phyloP scores from a whole-genome alignment of 2,797 vertebrate genomes.

The Takifugu rubripes region DNA sequence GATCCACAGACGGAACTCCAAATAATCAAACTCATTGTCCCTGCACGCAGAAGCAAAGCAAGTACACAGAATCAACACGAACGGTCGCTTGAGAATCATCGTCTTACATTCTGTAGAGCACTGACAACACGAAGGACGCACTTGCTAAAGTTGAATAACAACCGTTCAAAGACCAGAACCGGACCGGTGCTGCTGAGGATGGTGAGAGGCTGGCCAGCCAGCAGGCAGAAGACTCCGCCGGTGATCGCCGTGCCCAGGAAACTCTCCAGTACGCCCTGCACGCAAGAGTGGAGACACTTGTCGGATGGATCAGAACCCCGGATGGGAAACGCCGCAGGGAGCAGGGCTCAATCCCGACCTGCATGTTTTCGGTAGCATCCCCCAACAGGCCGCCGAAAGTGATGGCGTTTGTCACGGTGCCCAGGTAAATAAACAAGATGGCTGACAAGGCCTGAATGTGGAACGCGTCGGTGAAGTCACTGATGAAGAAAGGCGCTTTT shows the following conservation, averaged over 20 bases:
- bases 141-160: constrained; percentile 98
- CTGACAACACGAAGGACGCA: constrained; percentile 48
- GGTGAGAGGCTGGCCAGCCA: constrained; percentile 92
- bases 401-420: constrained; percentile 97
- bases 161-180: constrained; percentile 93
- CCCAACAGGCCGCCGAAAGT: constrained; percentile 96
- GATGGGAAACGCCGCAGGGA: not conserved
- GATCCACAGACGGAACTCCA: constrained; percentile 98
- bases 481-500: constrained; percentile 91
- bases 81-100: too few relatives aligned
- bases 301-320: not conserved
- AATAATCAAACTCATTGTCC: constrained; percentile 89
- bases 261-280: constrained; percentile 92
- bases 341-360: constrained; percentile 74
- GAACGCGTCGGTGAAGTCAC: constrained; percentile 92
- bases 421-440: constrained; percentile 96
- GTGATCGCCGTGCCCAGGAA: constrained; percentile 92
- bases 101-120: too few relatives aligned
- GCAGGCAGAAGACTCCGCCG: constrained; percentile 89
- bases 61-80: not conserved
- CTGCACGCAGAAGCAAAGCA: constrained; percentile 57
- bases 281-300: not conserved
- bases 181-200: constrained; percentile 98
- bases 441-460: constrained; percentile 94
- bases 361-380: constrained; percentile 98